These are phyloP conservation scores for Helarctos malayanus DNA, from an alignment of 2,797 vertebrate species.

Conservation along the genomic window DNA sequence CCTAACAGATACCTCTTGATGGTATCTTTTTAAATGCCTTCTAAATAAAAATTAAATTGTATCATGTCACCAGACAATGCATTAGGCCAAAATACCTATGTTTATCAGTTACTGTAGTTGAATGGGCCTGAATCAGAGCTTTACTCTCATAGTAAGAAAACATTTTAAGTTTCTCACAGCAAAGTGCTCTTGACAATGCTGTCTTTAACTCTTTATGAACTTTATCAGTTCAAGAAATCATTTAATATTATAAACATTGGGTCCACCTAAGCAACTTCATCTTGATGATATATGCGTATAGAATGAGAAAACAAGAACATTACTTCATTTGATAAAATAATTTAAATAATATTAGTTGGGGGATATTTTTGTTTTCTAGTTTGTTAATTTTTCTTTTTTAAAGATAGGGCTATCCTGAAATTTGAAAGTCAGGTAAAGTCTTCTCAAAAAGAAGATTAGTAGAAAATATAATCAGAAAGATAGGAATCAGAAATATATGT, in stretches of 20 bases:
- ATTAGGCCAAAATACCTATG: not conserved
- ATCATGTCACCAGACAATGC: not conserved
- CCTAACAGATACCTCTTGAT: not conserved
- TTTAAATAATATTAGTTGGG: not conserved
- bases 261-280: not conserved
- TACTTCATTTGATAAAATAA: not conserved
- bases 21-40: not conserved
- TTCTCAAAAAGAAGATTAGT: not conserved
- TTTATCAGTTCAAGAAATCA: not conserved
- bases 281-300: not conserved
- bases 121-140: not conserved
- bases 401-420: not conserved
- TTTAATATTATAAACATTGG: not conserved
- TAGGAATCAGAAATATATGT: not conserved
- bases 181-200: not conserved
- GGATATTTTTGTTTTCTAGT: not conserved
- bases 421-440: not conserved
- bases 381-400: not conserved
- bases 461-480: not conserved
- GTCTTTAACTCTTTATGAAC: not conserved
- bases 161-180: not conserved
- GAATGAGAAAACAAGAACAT: not conserved
- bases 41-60: not conserved
- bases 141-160: not conserved
- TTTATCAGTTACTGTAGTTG: not conserved